Percentiles rank a stretch among this genome's conserved stretches.
Conservation (phyloP, 2,797 vertebrate genomes). For the Lacerta viridis region DNA sequence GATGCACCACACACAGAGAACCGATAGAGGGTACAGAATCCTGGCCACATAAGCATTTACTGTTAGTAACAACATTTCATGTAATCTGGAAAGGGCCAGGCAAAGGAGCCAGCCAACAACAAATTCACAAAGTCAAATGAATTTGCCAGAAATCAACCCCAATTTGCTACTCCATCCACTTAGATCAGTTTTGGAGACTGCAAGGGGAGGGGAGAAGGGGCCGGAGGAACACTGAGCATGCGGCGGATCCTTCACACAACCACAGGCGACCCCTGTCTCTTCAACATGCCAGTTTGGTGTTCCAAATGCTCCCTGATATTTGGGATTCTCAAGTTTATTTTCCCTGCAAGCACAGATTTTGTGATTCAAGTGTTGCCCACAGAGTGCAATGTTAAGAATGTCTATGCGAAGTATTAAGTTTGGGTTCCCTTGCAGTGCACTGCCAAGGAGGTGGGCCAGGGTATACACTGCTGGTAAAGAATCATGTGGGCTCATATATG, state of each 20-base stretch:
- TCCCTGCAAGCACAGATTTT: no score
- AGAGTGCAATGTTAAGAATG: background rate
- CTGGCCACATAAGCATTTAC: background rate
- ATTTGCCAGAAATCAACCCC: no score
- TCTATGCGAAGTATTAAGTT: background rate
- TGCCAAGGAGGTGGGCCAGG: background rate
- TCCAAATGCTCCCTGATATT: background rate
- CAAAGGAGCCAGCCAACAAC: background rate
- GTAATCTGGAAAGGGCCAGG: fast-evolving
- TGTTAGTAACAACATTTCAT: background rate
- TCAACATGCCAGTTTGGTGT: background rate
- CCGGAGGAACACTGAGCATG: background rate
- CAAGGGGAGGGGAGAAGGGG: no score
- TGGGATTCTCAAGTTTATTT: background rate
- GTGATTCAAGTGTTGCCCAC: background rate
- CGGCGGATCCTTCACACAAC: background rate
- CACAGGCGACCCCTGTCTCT: background rate
- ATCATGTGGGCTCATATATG: background rate
- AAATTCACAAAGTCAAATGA: background rate
- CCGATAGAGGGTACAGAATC: no score
- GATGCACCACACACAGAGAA: background rate
- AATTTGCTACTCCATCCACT: no score
- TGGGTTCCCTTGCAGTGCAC: background rate
- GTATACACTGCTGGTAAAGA: background rate
- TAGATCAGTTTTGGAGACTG: no score